These are phyloP conservation scores for Sminthurinus signatus DNA, from an alignment of 1,140 invertebrate species.

Conservation along the genomic window DNA sequence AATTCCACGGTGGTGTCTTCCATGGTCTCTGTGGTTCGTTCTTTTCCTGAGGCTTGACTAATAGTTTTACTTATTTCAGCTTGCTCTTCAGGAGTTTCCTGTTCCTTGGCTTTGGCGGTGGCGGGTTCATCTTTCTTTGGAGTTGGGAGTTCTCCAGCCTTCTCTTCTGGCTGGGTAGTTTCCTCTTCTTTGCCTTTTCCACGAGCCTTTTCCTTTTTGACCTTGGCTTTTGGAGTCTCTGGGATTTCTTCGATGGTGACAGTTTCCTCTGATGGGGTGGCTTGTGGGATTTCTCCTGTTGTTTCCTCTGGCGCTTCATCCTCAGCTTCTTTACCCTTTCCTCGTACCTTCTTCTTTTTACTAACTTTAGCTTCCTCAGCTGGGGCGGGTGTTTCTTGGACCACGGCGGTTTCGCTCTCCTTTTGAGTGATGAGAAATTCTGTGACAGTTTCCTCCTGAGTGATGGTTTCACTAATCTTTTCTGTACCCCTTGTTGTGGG, in stretches of 20 bases:
- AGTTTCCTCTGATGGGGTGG: background rate
- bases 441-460: background rate
- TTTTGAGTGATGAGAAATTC: background rate
- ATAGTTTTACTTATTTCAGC: background rate
- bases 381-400: background rate
- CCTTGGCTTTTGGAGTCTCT: too few species aligned
- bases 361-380: background rate
- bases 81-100: background rate
- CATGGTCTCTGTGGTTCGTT: background rate
- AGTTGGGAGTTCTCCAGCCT: background rate
- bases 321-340: constrained; percentile 5
- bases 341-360: constrained; percentile 5
- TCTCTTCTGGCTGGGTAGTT: background rate
- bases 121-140: constrained; percentile 1
- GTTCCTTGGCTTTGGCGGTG: background rate
- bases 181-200: background rate
- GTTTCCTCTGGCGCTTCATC: background rate
- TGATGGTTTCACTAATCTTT: background rate
- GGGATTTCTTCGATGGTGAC: background rate
- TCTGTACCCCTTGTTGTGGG: background rate
- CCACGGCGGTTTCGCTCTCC: background rate
- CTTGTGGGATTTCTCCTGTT: background rate
- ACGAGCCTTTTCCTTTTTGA: background rate
- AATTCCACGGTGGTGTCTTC: background rate
- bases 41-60: background rate